Base-by-base conservation (phyloP, 2,113 vertebrate genomes). In the Tachysurus vachellii region DNA sequence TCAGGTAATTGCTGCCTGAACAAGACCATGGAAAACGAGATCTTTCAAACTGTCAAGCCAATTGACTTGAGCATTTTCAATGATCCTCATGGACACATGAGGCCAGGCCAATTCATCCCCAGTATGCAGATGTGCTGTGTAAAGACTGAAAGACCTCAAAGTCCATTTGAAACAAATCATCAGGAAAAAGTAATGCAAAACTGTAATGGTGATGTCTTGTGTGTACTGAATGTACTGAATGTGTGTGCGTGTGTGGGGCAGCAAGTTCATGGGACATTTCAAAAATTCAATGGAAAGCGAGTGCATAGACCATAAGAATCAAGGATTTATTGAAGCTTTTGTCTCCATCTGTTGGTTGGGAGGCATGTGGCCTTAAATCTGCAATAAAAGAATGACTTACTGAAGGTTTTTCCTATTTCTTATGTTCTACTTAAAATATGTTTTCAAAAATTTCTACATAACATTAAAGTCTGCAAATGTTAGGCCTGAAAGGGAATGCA, bases 311-410 rank as follows among this genome's bases (percentile, higher is more conserved):
- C 80, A 86, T 10, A 53, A 79, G 17, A 31, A 82, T 57, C 7
- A 66, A 61, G 50, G 31, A 77, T 89, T 88, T 91, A 26, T 66
- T 73, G 77, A 79, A 79, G 76, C 42, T 36, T 93, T 89, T 95
- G 94, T 87, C 92, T 87, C 95, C 94, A 93, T 88, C 94, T 93
- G 85, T 85, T 94, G 94, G 89, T 54, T 79, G 47, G 6, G 4
- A 56, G 6, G 16, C 47, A 68, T 36, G 68, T 70, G 17, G 4
- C 44, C 42, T 68, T 73, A 56, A 70, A 71, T 82, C 36, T 14
- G 13, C 47, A 59, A 21, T 61, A 62, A 61, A 76, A 53, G 23
- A 64, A 23, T 82, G 44, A 26, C 3, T 53, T 66, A 7, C n/a
- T 59, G 21, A 64, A n/a, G 31, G 7, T 50, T 17, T 47, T 62